Evolutionary conservation across 2,113 vertebrate species (phyloP).

Genomic region (Petaurus breviceps): DNA sequence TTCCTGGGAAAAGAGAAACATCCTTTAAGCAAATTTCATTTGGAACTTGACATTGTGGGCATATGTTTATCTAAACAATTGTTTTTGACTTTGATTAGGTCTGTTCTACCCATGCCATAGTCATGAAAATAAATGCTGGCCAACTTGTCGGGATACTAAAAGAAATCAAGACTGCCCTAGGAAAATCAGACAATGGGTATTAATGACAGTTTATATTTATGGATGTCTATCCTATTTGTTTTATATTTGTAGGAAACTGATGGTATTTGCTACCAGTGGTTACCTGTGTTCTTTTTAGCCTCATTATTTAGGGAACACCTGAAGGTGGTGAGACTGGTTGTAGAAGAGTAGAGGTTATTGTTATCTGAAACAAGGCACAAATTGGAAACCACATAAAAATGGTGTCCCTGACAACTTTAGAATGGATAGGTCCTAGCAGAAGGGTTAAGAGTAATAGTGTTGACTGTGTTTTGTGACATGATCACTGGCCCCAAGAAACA

Average conservation of each 20-base stretch:
- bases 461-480: no score
- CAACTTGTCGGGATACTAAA: conserved; percentile 15
- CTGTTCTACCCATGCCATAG: background rate
- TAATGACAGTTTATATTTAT: background rate
- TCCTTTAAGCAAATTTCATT: conserved; percentile 25
- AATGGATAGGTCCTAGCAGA: no score
- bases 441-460: no score
- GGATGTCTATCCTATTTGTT: background rate
- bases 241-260: conserved; percentile 7
- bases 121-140: conserved; percentile 9
- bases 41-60: background rate
- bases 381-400: no score
- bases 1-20: conserved; percentile 20
- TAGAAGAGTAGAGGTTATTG: conserved; percentile 13
- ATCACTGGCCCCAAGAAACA: no score
- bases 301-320: conserved; percentile 11
- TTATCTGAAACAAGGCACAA: background rate
- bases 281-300: conserved; percentile 25
- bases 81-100: conserved; percentile 38
- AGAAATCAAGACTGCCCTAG: background rate
- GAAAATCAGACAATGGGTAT: conserved; percentile 18
- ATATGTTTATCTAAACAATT: conserved; percentile 4
- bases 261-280: background rate
- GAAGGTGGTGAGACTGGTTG: conserved; percentile 32
- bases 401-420: no score